Evolutionary conservation across 1,140 invertebrate species (phyloP), one percentile per base, ranked within the genome.

Genomic region (Grapholita molesta): DNA sequence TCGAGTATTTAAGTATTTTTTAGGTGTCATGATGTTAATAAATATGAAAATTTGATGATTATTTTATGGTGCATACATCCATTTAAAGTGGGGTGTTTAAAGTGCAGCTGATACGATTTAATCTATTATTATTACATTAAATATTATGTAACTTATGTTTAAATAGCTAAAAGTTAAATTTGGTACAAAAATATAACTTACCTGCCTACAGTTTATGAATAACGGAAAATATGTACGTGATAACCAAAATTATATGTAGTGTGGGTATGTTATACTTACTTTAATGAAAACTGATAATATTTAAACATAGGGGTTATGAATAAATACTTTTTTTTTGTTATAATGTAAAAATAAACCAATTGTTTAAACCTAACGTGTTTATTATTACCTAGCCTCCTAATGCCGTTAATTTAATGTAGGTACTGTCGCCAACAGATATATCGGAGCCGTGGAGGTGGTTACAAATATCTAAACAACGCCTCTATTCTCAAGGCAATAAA

Each of bases 331-430:
- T 68, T 52, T 72, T 78, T 71, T 57, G 64, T 74, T 72, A 69
- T 72, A 73, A 78, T 77, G 78, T 82, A 82, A 82, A 81, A 87
- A 85, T 85, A 86, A 87, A 86, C 80, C 73, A 78, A 80, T 88
- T 88, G 79, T 86, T 84, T 79, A 83, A 82, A 80, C 72, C 69
- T 55, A 53, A 52, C 25, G 25, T 64, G 24, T 77, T 28, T 76
- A 28, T 61, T 28, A 61, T 61, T 38, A 7, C 32, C 7, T 48
- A 8, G 21, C 18, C 15, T 48, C 3, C 28, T 4, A 30, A 30
- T 30, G 7, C 3, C 7, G 7, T 4, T 30, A n/a, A n/a, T n/a
- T n/a, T n/a, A n/a, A n/a, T n/a, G n/a, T 38, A 38, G 3, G 15
- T 12, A 42, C 12, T 4, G 15, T n/a, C n/a, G n/a, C n/a, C n/a